These are phyloP conservation scores for Notechis scutatus DNA, from an alignment of 2,113 vertebrate species.

Conservation along the genomic window DNA sequence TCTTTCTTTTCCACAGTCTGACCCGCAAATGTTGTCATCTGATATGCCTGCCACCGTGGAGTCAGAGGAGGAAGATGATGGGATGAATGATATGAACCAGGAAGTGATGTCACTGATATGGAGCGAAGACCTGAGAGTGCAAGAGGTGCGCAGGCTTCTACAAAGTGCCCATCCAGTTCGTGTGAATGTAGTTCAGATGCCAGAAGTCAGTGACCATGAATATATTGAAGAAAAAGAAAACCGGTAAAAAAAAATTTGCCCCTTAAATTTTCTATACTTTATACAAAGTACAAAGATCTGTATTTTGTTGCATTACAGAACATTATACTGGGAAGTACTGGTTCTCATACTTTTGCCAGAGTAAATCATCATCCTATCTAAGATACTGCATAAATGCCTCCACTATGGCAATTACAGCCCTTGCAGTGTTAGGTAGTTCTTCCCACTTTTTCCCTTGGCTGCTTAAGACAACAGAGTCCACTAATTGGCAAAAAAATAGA, in stretches of 20 bases:
- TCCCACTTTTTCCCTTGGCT: not conserved
- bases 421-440: not conserved
- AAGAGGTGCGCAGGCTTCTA: slow-evolving; percentile 92
- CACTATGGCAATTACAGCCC: not conserved
- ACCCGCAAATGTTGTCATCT: slow-evolving; percentile 78
- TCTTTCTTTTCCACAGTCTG: slow-evolving; percentile 63
- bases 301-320: not conserved
- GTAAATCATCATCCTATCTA: not conserved
- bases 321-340: not conserved
- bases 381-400: not conserved
- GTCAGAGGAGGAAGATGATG: slow-evolving; percentile 93
- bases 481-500: not conserved
- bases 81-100: slow-evolving; percentile 93
- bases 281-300: not conserved
- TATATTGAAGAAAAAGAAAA: slow-evolving; percentile 98
- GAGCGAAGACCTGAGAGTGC: slow-evolving; percentile 91
- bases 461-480: not conserved
- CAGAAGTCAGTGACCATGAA: slow-evolving; percentile 95
- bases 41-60: slow-evolving; percentile 83
- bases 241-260: too few species aligned
- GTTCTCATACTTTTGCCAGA: not conserved
- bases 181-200: slow-evolving; percentile 90
- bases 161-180: slow-evolving; percentile 92
- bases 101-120: slow-evolving; percentile 93
- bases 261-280: not conserved